A percentile compares a stretch with the other conserved stretches of the same genome.
These are phyloP conservation scores for Propithecus coquereli DNA, from an alignment of 2,113 vertebrate genomes.

Conservation along the genomic window DNA sequence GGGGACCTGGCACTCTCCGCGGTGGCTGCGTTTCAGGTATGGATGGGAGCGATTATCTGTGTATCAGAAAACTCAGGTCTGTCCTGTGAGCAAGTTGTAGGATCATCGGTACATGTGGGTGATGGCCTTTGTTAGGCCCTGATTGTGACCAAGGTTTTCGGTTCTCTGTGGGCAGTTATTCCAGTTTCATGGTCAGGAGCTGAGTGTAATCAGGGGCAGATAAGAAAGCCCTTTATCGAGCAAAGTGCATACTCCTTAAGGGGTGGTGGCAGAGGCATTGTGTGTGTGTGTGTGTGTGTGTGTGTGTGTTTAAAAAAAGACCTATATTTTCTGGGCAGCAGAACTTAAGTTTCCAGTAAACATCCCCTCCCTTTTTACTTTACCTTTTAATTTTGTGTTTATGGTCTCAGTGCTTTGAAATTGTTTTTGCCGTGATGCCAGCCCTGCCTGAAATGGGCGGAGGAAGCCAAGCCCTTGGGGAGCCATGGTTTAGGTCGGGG, in stretches of 20 bases:
- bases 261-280: not conserved
- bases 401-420: slow-evolving; percentile 50
- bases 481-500: not conserved
- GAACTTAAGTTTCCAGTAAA: slow-evolving; percentile 63
- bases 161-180: slow-evolving; percentile 31
- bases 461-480: slow-evolving; percentile 35
- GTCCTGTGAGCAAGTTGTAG: not conserved
- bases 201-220: slow-evolving; percentile 35
- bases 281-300: not conserved
- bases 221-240: slow-evolving; percentile 57
- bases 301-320: slow-evolving; percentile 60
- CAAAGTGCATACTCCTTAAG: slow-evolving; percentile 39
- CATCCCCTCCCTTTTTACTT: slow-evolving; percentile 56
- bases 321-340: slow-evolving; percentile 64
- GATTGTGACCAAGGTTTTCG: slow-evolving; percentile 5
- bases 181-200: slow-evolving; percentile 28
- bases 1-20: not conserved
- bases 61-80: not conserved
- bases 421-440: not conserved
- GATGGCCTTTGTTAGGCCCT: not conserved
- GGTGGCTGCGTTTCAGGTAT: not conserved
- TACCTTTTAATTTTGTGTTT: slow-evolving; percentile 71
- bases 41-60: not conserved
- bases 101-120: not conserved
- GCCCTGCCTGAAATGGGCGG: not conserved